Percentiles rank a stretch among this genome's conserved stretches.
Evolutionary conservation across 2,113 vertebrate genomes (phyloP).

Genomic region (Leiothrix lutea): DNA sequence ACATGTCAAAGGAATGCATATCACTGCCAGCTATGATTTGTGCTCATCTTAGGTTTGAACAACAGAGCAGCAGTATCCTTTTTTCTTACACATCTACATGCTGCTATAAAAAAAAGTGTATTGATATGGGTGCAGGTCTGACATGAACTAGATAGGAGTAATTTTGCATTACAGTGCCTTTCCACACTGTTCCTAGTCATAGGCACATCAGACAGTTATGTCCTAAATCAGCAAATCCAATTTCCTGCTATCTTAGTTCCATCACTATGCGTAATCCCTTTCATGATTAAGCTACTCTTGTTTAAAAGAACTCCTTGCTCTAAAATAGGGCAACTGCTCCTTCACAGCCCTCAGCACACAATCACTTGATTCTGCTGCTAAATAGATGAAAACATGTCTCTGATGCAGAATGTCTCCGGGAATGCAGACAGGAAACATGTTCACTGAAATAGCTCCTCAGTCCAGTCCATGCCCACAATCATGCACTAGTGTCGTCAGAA

Average conservation of each 20-base stretch:
- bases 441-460: not conserved
- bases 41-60: not conserved
- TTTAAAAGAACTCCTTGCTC: conserved; percentile 14
- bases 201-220: not conserved
- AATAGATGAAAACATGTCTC: conserved; percentile 14
- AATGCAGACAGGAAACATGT: conserved; percentile 39
- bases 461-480: not conserved
- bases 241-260: conserved; percentile 23
- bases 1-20: not conserved
- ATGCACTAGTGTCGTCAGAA: not conserved
- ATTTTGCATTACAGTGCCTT: conserved; percentile 18
- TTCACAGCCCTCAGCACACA: conserved; percentile 7
- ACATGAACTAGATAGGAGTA: not conserved
- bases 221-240: conserved; percentile 47
- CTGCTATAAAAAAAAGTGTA: not conserved
- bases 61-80: not conserved
- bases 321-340: not conserved
- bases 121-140: not conserved
- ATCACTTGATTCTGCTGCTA: conserved; percentile 24
- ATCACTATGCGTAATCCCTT: conserved; percentile 1
- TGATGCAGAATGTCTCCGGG: not conserved
- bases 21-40: not conserved
- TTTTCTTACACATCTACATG: not conserved
- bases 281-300: conserved; percentile 40
- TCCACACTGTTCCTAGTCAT: not conserved